Evolutionary conservation across 1,140 invertebrate genomes (phyloP).

Genomic region (Brachionus paranguensis): DNA sequence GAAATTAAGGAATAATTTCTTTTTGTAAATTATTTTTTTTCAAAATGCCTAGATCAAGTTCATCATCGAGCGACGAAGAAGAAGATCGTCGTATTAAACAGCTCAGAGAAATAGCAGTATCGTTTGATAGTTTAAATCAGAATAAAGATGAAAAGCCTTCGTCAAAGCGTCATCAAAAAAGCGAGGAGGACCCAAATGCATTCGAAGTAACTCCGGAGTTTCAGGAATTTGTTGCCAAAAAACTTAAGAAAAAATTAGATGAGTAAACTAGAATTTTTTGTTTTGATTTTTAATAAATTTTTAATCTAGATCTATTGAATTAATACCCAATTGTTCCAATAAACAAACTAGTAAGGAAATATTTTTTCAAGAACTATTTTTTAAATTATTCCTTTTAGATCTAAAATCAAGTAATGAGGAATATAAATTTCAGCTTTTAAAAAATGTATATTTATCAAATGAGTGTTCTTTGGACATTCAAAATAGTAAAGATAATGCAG

Average conservation of each 20-base stretch:
- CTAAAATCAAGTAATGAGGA: not conserved
- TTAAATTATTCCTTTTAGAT: not conserved
- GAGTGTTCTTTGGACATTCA: not conserved
- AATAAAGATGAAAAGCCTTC: not conserved
- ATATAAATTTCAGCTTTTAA: not conserved
- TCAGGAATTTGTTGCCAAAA: slow-evolving; percentile 20
- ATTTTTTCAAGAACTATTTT: not conserved
- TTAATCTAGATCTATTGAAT: slow-evolving; percentile 22
- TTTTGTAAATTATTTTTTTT: not conserved
- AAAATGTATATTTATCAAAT: not conserved
- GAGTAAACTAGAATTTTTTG: not conserved
- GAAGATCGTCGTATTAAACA: not conserved
- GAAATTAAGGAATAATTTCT: not conserved
- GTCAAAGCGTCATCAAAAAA: not conserved
- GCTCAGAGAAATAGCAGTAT: not conserved
- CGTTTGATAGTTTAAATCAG: not conserved
- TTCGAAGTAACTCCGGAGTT: not conserved
- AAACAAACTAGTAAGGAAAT: not conserved
- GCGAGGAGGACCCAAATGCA: not conserved
- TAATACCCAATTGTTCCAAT: not conserved
- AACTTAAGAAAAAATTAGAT: slow-evolving; percentile 1
- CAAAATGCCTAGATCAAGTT: not conserved
- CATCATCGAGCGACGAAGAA: slow-evolving; percentile 10
- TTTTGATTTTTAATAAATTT: not conserved
- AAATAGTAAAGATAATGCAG: not conserved